Base-by-base conservation (phyloP, 2,888 invertebrate species). In the Epirrita christyi region DNA sequence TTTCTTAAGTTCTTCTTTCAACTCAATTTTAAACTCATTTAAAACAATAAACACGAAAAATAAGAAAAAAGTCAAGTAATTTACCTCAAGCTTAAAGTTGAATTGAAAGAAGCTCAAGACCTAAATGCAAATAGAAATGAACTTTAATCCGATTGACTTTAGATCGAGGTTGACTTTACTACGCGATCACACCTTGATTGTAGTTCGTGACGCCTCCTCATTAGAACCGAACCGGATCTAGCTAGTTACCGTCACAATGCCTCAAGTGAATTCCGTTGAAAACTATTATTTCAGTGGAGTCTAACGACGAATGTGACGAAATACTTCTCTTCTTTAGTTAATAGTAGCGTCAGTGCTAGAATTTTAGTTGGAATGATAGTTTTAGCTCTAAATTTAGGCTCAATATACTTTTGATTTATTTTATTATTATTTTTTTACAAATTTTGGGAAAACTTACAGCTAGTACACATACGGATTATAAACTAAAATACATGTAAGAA, bases 171-270 rank as follows among this genome's bases (percentile, higher is more conserved):
- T 47, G 14, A 46, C 53, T 55, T 55, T 46, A 40, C 42, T 49
- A 37, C n/a, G 36, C 66, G 63, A 68, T 70, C 53, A 54, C 61
- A 62, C 57, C 66, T 67, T 59, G 70, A 70, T 64, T 72, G 72
- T 64, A 65, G 67, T 81, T 80, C 80, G 80, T 84, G 83, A 76
- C 80, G 71, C 72, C 69, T 68, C 74, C 86, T 88, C 88, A 87
- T 88, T 88, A 89, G 79, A 69, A 72, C 66, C 65, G 70, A 81
- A 79, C 80, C 82, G 83, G 85, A 83, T 76, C 69, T 70, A 68
- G 69, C 71, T 73, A 71, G 82, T 82, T 84, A 81, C 76, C 70
- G 74, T 57, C 80, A 86, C 85, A 87, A 86, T 85, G 72, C 78
- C 76, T 71, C 69, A 69, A 73, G 70, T 71, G 75, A 70, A 79